Evolutionary conservation across 2,888 invertebrate genomes (phyloP), one percentile per base, ranked within the genome.

Genomic region (Schizotus pectinicornis): DNA sequence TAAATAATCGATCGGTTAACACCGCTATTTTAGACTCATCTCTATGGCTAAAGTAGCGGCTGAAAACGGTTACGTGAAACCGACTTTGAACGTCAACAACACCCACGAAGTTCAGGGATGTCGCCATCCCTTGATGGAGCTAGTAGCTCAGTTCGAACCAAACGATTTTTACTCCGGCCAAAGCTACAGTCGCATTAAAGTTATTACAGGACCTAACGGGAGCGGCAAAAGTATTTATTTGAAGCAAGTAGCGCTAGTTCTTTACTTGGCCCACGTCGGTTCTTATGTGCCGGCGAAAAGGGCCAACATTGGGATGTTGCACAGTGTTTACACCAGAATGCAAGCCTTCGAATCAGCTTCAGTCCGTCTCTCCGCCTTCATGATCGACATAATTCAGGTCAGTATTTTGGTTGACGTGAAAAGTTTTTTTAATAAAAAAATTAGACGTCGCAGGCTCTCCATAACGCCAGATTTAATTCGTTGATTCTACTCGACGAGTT

Each of bases 181-280:
- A 30, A 14, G 47, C 0, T 79, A 81, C 6, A 85, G 85, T 9
- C 78, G 81, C 7, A 84, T 95, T 14, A 91, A 91, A 75, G 84
- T 97, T 45, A 80, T 96, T 5, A 94, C 93, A 0, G 96, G 95
- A 0, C 93, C 96, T 0, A 97, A 96, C 78, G 88, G 92, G 1
- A 91, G 93, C 72, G 97, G 97, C 1, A 98, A 97, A 79, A 95
- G 93, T 59, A 87, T 95, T 30, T 97, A 92, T 77, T 82, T 97
- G 73, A 95, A 95, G 79, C 94, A 95, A 81, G 81, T 83, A 3
- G 90, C 90, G 9, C 75, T 95, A 49, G 87, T 94, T 65, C 87
- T 89, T 1, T 95, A 89, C 78, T 81, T 97, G 81, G 91, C 94
- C 0, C 95, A 95, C 74, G 85, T 95, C 57, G 97, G 97, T 14